A percentile compares a stretch with the other conserved stretches of the same genome.
Conservation (phyloP, 2,888 invertebrate genomes). For the Yponomeuta sedellus region DNA sequence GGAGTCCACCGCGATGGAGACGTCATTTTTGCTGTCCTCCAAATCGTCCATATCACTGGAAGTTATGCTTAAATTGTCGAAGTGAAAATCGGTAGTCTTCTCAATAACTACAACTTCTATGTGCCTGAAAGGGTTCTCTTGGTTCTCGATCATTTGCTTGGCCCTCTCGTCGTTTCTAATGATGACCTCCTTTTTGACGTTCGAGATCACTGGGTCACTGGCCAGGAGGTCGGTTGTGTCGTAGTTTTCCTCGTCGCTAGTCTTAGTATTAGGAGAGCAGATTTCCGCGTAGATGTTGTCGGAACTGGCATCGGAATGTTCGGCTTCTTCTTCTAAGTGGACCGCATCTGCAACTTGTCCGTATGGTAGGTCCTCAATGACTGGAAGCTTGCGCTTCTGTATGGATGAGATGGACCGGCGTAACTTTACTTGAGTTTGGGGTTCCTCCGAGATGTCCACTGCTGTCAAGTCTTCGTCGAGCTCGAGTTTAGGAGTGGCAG, state of each 20-base stretch:
- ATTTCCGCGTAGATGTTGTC: conserved; percentile 85
- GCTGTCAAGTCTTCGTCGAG: conserved; percentile 53
- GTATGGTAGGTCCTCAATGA: conserved; percentile 81
- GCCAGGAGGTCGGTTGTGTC: conserved; percentile 65
- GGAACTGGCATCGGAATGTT: conserved; percentile 59
- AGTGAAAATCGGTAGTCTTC: conserved; percentile 66
- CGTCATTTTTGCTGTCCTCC: conserved; percentile 56
- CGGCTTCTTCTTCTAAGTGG: conserved; percentile 57
- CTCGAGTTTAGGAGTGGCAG: conserved; percentile 67
- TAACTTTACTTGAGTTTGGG: conserved; percentile 63
- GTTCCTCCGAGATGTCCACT: conserved; percentile 63
- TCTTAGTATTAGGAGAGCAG: conserved; percentile 64
- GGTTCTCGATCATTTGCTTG: conserved; percentile 62
- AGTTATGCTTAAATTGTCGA: conserved; percentile 62
- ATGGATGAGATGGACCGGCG: conserved; percentile 73
- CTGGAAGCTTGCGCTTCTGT: conserved; percentile 70
- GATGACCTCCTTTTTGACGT: conserved; percentile 68
- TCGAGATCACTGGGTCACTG: conserved; percentile 67
- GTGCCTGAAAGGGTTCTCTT: conserved; percentile 68
- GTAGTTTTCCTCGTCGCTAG: conserved; percentile 58
- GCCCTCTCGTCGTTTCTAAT: conserved; percentile 66
- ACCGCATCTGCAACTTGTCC: conserved; percentile 83
- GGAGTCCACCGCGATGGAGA: conserved; percentile 62
- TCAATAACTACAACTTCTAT: conserved; percentile 74
- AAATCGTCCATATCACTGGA: conserved; percentile 64